These are phyloP conservation scores for Emys orbicularis DNA, from an alignment of 2,797 vertebrate genomes.

Conservation along the genomic window DNA sequence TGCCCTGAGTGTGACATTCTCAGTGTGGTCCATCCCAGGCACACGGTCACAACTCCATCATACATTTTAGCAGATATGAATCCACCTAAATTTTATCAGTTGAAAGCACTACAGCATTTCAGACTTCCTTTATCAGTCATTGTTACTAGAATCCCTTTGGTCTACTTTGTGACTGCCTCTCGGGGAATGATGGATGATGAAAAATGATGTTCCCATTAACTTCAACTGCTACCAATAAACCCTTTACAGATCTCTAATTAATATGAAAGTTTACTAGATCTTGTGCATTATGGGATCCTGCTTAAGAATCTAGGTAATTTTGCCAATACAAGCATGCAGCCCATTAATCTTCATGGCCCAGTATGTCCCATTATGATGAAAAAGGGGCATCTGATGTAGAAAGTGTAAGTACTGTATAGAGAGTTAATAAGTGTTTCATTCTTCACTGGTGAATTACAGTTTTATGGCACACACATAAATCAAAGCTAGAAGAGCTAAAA, in stretches of 20 bases:
- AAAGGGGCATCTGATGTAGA: slow-evolving; percentile 42
- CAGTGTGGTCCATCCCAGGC: too few relatives aligned
- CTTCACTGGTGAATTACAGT: slow-evolving; percentile 57
- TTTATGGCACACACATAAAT: slow-evolving; percentile 69
- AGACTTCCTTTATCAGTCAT: not conserved
- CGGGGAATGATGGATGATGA: not conserved
- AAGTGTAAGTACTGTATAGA: slow-evolving; percentile 44
- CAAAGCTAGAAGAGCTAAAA: slow-evolving; percentile 54
- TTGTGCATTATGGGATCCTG: not conserved
- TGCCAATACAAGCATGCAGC: not conserved
- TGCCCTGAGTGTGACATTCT: too few relatives aligned
- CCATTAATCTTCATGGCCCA: slow-evolving; percentile 37
- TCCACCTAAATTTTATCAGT: not conserved
- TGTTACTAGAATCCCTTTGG: not conserved
- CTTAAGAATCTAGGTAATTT: not conserved
- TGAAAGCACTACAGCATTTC: not conserved
- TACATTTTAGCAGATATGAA: not conserved
- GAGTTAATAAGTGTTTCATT: slow-evolving; percentile 49
- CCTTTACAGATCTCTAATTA: slow-evolving; percentile 44
- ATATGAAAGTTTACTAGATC: slow-evolving; percentile 26
- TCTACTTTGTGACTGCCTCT: not conserved
- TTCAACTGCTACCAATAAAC: not conserved
- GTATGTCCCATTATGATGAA: slow-evolving; percentile 38
- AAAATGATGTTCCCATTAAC: slow-evolving; percentile 17
- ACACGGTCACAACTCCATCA: not conserved